A percentile compares a stretch with the other conserved stretches of the same genome.
Evolutionary conservation across 2,113 vertebrate species (phyloP).

Genomic region (Panurus biarmicus): DNA sequence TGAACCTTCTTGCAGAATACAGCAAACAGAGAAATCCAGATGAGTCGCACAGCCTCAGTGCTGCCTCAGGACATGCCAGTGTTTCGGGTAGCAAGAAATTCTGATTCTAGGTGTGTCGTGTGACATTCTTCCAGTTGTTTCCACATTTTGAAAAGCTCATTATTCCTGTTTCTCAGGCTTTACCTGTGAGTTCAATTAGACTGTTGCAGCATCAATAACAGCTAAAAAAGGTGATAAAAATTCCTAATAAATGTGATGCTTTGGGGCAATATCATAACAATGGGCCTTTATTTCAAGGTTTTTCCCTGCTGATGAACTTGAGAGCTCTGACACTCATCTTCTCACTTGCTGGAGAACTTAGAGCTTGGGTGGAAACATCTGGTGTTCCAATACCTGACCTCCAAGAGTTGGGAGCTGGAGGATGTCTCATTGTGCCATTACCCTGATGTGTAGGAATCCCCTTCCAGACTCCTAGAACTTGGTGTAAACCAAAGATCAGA

Average conservation of each 20-base stretch:
- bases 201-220: not conserved
- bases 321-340: not conserved
- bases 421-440: accelerated
- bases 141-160: not conserved
- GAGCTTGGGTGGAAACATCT: not conserved
- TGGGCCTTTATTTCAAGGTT: not conserved
- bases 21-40: not conserved
- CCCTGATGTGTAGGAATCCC: not conserved
- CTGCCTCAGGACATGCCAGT: not conserved
- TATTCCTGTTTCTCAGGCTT: not conserved
- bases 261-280: not conserved
- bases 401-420: not conserved
- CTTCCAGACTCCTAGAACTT: too few species aligned
- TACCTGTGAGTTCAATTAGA: accelerated
- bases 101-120: accelerated
- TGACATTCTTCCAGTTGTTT: not conserved
- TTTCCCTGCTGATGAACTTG: not conserved
- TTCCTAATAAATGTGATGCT: not conserved
- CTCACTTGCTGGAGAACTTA: accelerated
- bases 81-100: not conserved
- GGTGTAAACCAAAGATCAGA: not conserved
- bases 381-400: not conserved
- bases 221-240: not conserved
- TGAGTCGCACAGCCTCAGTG: not conserved
- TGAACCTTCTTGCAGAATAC: not conserved